A percentile compares a stretch with the other conserved stretches of the same genome.
These are phyloP conservation scores for Acronicta psi DNA, from an alignment of 2,888 invertebrate genomes.

Conservation along the genomic window DNA sequence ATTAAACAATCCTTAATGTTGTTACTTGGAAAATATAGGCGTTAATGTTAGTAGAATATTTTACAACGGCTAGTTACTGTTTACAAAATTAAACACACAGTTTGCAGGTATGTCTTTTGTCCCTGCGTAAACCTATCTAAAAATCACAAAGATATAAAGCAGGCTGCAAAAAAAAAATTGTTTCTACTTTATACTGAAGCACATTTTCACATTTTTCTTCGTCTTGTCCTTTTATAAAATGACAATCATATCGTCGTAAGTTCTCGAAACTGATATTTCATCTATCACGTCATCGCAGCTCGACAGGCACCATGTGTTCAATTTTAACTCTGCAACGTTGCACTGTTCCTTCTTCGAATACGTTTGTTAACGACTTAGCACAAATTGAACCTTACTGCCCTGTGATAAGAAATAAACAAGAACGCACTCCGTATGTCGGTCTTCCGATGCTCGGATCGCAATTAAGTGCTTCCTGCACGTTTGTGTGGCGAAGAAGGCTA, in stretches of 20 bases:
- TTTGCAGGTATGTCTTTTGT: no score
- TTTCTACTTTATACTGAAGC: neutral
- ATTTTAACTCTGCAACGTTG: constrained; percentile 67
- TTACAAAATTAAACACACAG: no score
- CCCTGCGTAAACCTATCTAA: no score
- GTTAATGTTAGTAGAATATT: constrained; percentile 38
- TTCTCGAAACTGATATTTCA: constrained; percentile 61
- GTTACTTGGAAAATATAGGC: constrained; percentile 33
- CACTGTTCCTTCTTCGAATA: constrained; percentile 30
- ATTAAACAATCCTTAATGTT: constrained; percentile 43
- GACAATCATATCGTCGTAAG: constrained; percentile 12
- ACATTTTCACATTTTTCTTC: neutral
- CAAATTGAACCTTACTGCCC: constrained; percentile 50
- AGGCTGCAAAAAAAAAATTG: no score
- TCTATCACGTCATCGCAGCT: constrained; percentile 64
- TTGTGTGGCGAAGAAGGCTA: constrained; percentile 63
- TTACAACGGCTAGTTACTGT: neutral
- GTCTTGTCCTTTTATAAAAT: neutral
- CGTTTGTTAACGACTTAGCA: constrained; percentile 14
- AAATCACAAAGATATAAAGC: no score
- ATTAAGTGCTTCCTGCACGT: constrained; percentile 73
- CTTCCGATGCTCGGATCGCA: constrained; percentile 63
- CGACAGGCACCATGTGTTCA: constrained; percentile 71
- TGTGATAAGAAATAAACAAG: constrained; percentile 39
- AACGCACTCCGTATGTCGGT: constrained; percentile 30